Evolutionary conservation across 2,797 vertebrate genomes (phyloP).

Genomic region (Sphenopsis melanotis): DNA sequence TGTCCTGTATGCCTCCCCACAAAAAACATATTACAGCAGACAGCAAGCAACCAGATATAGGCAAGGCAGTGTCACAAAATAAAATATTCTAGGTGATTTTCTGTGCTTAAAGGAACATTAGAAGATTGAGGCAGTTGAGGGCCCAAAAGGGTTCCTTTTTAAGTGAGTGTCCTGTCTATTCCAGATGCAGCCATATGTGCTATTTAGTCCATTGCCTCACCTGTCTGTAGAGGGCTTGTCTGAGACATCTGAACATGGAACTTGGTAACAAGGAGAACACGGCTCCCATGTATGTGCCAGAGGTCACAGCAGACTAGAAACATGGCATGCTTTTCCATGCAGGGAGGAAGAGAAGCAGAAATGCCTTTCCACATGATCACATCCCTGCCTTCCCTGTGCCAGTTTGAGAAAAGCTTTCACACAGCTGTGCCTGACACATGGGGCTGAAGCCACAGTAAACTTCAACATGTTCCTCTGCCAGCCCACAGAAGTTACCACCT

Average conservation of each 20-base stretch:
- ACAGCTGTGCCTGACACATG: neutral
- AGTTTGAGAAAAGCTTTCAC: neutral
- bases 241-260: accelerated
- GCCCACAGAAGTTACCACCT: neutral
- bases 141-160: neutral
- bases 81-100: neutral
- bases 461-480: neutral
- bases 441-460: neutral
- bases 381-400: neutral
- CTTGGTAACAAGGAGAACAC: neutral
- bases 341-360: neutral
- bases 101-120: neutral
- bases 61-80: neutral
- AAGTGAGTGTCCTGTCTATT: neutral
- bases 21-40: neutral
- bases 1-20: neutral
- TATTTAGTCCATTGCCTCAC: neutral
- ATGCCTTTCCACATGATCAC: neutral
- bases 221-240: neutral
- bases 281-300: neutral
- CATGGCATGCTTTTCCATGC: too few relatives aligned
- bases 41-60: neutral
- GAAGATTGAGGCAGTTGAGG: neutral
- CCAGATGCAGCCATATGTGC: neutral
- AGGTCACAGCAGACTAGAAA: neutral